phyloP scores from a whole-genome alignment of 2,888 invertebrate genomes.

The Scaptomyza tumidula region DNA sequence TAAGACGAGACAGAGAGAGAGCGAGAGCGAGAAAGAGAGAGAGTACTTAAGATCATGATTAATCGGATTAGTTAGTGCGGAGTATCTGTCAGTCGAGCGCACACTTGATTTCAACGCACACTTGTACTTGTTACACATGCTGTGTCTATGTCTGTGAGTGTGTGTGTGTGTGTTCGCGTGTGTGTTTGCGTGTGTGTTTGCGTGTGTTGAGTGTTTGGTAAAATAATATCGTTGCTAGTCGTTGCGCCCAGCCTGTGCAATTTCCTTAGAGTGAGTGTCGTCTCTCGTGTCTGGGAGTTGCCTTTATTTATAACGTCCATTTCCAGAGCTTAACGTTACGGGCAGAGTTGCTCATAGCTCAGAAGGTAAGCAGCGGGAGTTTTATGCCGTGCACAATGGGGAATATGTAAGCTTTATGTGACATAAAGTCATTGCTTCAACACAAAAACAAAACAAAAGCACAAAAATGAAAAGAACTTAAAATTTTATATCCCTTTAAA shows the following conservation, averaged over 20 bases:
- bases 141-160: background rate
- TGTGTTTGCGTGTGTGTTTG: too few relatives aligned
- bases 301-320: slow-evolving; percentile 67
- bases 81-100: slow-evolving; percentile 1
- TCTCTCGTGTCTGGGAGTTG: slow-evolving; percentile 4
- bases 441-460: background rate
- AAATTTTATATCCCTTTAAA: background rate
- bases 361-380: slow-evolving; percentile 26
- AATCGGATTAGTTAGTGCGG: background rate
- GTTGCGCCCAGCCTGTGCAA: slow-evolving; percentile 7
- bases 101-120: background rate
- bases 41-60: too few relatives aligned
- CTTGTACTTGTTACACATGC: background rate
- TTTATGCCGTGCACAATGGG: slow-evolving; percentile 2
- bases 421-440: slow-evolving; percentile 6
- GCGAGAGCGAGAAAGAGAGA: too few relatives aligned
- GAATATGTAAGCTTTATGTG: slow-evolving; percentile 8
- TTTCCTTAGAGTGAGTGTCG: slow-evolving; percentile 1
- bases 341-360: slow-evolving; percentile 56
- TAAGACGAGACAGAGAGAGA: background rate
- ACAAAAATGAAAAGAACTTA: background rate
- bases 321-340: slow-evolving; percentile 67
- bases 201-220: background rate
- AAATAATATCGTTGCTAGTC: slow-evolving; percentile 1
- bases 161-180: background rate